These are phyloP conservation scores for Sorex araneus DNA, from an alignment of 2,113 vertebrate genomes.

Conservation along the genomic window DNA sequence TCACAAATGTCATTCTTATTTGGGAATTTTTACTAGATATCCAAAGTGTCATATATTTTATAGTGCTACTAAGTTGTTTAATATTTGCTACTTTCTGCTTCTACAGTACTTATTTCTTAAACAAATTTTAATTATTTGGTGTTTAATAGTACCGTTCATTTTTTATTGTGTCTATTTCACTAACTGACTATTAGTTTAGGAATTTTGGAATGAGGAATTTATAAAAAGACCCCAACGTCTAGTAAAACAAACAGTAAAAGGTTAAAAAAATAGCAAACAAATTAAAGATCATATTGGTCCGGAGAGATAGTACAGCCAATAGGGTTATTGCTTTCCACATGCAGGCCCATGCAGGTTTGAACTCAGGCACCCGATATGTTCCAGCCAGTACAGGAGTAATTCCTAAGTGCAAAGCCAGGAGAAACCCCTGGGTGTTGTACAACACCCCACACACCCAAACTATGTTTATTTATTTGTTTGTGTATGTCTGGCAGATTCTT, in stretches of 20 bases:
- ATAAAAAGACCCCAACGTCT: not conserved
- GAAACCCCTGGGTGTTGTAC: no score
- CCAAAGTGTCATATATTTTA: not conserved
- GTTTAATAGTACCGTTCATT: not conserved
- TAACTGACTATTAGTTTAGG: not conserved
- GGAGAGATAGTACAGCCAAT: no score
- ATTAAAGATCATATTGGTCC: not conserved
- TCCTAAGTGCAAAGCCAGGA: no score
- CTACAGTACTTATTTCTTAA: not conserved
- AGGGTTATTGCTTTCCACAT: no score
- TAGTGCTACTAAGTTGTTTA: not conserved
- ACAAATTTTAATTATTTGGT: not conserved
- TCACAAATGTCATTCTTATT: constrained; percentile 4
- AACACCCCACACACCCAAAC: not conserved
- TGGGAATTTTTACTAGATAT: constrained; percentile 32
- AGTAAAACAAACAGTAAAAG: constrained; percentile 26
- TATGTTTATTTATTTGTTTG: not conserved
- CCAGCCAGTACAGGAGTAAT: no score
- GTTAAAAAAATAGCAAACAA: not conserved
- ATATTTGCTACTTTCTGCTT: not conserved
- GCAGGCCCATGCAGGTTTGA: no score
- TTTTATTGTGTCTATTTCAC: not conserved
- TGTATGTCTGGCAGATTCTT: not conserved
- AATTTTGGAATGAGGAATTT: constrained; percentile 35
- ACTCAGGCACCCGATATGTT: no score